Percentiles rank a stretch among this genome's conserved stretches.
Conservation (phyloP, 2,113 vertebrate genomes). For the Muntiacus reevesi region DNA sequence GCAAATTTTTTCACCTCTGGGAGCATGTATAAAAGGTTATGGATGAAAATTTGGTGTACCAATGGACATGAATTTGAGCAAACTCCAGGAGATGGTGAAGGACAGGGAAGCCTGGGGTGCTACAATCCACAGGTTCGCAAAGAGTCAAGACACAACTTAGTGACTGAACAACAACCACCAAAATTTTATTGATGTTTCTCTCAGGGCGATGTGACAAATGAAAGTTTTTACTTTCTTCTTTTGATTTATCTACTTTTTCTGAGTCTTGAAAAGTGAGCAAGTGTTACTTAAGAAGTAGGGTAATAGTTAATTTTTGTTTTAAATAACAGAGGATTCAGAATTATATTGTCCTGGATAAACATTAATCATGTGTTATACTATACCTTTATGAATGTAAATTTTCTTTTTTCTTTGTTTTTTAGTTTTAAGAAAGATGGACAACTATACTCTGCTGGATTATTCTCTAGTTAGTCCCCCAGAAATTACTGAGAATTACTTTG, state of each 20-base stretch:
- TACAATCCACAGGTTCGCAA: background rate
- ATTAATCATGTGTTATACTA: background rate
- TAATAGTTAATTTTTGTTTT: background rate
- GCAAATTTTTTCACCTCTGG: background rate
- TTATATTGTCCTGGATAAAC: background rate
- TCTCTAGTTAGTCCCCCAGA: slow-evolving; percentile 73
- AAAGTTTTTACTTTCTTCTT: background rate
- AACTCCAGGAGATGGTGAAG: background rate
- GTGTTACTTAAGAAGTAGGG: background rate
- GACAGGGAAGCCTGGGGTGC: background rate
- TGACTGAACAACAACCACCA: background rate
- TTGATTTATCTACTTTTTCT: background rate
- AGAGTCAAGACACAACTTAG: background rate
- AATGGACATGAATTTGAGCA: background rate
- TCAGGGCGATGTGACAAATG: background rate
- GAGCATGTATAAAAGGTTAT: background rate
- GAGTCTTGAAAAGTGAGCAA: background rate
- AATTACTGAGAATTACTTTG: slow-evolving; percentile 74
- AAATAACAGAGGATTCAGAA: background rate
- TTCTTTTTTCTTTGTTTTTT: slow-evolving; percentile 61
- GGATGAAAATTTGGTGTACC: background rate
- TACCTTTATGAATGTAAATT: slow-evolving; percentile 33
- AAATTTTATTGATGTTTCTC: background rate
- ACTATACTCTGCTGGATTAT: slow-evolving; percentile 77
- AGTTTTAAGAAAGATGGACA: slow-evolving; percentile 77